These are phyloP conservation scores for Amphilophus citrinellus DNA, from an alignment of 2,113 vertebrate genomes.

Conservation along the genomic window DNA sequence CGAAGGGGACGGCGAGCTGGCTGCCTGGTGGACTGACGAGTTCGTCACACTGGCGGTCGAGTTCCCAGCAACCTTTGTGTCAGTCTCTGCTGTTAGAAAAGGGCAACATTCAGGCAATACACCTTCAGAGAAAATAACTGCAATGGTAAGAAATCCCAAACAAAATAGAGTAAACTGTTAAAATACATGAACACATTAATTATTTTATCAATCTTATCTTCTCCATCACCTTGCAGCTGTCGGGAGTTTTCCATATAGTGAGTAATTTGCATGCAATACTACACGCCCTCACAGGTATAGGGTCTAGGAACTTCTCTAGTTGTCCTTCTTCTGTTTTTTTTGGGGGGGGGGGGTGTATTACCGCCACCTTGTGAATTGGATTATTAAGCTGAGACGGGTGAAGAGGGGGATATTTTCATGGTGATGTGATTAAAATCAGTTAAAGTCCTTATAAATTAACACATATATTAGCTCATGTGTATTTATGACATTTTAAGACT, in stretches of 20 bases:
- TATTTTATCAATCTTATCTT: too few species aligned
- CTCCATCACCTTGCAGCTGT: too few species aligned
- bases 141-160: background rate
- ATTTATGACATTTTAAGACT: background rate
- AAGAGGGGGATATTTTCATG: background rate
- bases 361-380: background rate
- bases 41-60: conserved; percentile 39
- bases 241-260: too few species aligned
- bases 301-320: background rate
- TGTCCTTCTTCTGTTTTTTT: background rate
- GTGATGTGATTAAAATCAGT: background rate
- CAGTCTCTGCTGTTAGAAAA: conserved; percentile 83
- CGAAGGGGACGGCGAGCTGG: conserved; percentile 80
- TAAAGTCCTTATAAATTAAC: too few species aligned
- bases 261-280: background rate
- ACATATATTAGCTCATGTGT: background rate
- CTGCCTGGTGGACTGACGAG: conserved; percentile 74
- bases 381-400: background rate
- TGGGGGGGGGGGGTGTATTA: background rate
- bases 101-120: background rate
- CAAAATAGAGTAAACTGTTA: background rate
- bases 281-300: background rate
- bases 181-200: too few species aligned
- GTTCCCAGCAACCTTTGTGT: conserved; percentile 73
- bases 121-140: background rate